phyloP scores from a whole-genome alignment of 2,888 invertebrate genomes.

The Leptothorax acervorum region DNA sequence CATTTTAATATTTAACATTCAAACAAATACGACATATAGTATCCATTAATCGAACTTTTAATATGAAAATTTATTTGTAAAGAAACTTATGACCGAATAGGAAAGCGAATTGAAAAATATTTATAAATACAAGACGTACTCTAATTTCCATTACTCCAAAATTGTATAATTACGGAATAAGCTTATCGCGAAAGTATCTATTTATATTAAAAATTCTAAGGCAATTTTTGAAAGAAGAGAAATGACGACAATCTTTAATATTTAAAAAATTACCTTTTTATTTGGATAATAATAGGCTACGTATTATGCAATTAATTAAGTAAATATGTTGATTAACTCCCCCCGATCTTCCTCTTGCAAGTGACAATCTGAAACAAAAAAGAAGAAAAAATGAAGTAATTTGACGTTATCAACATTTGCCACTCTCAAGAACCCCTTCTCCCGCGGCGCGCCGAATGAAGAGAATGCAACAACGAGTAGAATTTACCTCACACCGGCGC shows the following conservation, averaged over 20 bases:
- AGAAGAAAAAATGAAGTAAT: slow-evolving; percentile 4
- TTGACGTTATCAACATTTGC: slow-evolving; percentile 33
- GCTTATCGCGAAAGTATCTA: background rate
- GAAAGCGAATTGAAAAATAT: background rate
- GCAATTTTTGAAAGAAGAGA: background rate
- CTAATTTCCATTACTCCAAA: background rate
- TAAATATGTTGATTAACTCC: background rate
- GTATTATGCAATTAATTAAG: background rate
- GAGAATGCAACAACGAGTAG: slow-evolving; percentile 68
- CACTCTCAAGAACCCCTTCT: background rate
- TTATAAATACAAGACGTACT: background rate
- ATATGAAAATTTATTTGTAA: background rate
- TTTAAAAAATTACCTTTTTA: background rate
- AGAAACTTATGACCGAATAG: background rate
- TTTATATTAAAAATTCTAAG: background rate
- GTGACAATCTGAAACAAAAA: background rate
- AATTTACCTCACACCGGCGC: slow-evolving; percentile 70
- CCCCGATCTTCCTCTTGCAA: background rate
- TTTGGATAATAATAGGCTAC: background rate
- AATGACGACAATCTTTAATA: background rate
- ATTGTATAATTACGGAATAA: background rate
- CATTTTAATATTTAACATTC: background rate
- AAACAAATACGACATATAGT: background rate
- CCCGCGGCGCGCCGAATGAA: slow-evolving; percentile 22
- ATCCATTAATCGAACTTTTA: background rate